Conservation (phyloP, 2,797 vertebrate species). For the Sternarchorhynchus goeldii region DNA sequence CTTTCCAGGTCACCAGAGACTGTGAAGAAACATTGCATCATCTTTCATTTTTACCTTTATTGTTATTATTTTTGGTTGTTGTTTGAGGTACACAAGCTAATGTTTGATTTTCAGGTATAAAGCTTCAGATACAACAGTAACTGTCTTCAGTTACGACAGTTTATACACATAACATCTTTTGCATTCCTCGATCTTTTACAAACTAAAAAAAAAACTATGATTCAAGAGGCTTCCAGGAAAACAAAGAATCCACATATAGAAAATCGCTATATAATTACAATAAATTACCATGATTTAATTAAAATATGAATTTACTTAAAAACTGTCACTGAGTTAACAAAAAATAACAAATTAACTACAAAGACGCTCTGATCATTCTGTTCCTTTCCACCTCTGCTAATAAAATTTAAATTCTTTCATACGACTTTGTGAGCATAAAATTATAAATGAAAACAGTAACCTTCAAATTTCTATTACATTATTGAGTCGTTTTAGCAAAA, state of each 20-base stretch:
- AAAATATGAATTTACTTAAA: neutral
- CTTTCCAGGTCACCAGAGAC: constrained; percentile 84
- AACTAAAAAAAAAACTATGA: too few species aligned
- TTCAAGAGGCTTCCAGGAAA: too few species aligned
- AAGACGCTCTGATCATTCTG: neutral
- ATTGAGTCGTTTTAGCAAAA: neutral
- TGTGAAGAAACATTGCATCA: constrained; percentile 57
- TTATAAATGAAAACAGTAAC: too few species aligned
- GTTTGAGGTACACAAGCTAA: neutral
- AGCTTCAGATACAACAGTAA: neutral
- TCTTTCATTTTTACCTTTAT: constrained; percentile 2
- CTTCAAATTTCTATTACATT: too few species aligned
- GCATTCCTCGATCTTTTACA: too few species aligned
- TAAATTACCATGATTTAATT: too few species aligned
- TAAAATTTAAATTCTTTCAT: neutral
- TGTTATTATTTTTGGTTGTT: neutral
- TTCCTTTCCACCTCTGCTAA: neutral
- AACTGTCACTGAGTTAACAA: too few species aligned
- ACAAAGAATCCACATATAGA: too few species aligned
- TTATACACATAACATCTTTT: neutral
- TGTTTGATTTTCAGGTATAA: neutral
- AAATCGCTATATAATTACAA: too few species aligned
- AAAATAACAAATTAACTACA: too few species aligned
- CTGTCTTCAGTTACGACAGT: too few species aligned
- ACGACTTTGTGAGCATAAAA: neutral